phyloP scores from a whole-genome alignment of 92 coral and sea anemone genomes.

The Diadumene lineata region DNA sequence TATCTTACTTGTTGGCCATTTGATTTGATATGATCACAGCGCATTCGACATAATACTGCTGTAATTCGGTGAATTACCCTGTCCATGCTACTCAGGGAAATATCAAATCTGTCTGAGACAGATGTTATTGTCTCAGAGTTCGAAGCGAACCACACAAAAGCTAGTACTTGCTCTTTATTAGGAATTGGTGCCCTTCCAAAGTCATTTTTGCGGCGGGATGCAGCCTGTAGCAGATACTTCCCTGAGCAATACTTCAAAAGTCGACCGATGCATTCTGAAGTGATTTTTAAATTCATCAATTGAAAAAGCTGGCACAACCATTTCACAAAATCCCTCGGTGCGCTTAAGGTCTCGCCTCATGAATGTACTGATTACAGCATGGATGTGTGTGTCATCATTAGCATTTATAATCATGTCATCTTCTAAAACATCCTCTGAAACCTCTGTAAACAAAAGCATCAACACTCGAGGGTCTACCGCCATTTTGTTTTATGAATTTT shows the following conservation, averaged over 20 bases:
- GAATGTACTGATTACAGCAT: background rate
- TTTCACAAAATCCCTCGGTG: background rate
- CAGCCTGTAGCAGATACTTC: conserved; percentile 20
- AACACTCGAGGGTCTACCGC: conserved; percentile 6
- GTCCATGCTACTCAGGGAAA: conserved; percentile 48
- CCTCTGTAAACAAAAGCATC: background rate
- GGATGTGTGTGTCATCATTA: background rate
- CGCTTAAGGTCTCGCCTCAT: background rate
- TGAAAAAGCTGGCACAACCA: background rate
- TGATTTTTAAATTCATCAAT: background rate
- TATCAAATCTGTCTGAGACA: conserved; percentile 45
- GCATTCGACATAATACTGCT: conserved; percentile 15
- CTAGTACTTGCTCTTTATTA: conserved; percentile 35
- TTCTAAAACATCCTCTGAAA: background rate
- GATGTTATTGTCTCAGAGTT: conserved; percentile 41
- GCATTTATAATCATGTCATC: background rate
- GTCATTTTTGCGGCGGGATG: conserved; percentile 8
- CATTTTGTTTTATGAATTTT: conserved; percentile 3
- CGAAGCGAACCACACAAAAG: conserved; percentile 55
- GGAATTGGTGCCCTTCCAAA: conserved; percentile 64
- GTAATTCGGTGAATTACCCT: conserved; percentile 46
- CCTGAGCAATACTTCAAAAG: conserved; percentile 19
- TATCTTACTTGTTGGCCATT: conserved; percentile 52
- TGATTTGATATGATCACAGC: conserved; percentile 20
- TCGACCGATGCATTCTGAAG: conserved; percentile 1